These are phyloP conservation scores for Orius insidiosus DNA, from an alignment of 1,140 invertebrate species.

Conservation along the genomic window DNA sequence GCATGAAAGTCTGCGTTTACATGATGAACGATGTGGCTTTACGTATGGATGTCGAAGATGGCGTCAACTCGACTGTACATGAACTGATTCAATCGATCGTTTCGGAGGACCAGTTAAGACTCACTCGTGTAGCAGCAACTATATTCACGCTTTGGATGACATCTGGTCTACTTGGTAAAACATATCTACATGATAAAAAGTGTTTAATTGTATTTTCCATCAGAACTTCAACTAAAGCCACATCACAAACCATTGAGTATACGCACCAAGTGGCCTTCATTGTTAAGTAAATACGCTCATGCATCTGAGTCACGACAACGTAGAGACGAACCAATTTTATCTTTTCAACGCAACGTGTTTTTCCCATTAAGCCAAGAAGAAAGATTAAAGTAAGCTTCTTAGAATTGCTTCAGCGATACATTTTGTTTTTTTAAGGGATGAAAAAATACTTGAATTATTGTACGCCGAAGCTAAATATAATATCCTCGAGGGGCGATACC, in stretches of 20 bases:
- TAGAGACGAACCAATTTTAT: conserved; percentile 66
- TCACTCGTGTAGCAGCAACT: conserved; percentile 33
- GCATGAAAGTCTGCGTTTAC: conserved; percentile 34
- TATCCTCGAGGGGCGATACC: conserved; percentile 71
- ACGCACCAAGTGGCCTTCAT: conserved; percentile 58
- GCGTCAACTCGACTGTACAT: conserved; percentile 29
- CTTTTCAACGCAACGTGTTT: conserved; percentile 74
- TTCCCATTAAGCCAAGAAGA: conserved; percentile 68
- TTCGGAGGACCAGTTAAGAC: conserved; percentile 35
- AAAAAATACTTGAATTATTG: conserved; percentile 65
- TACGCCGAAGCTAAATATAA: conserved; percentile 83
- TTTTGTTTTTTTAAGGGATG: conserved; percentile 37
- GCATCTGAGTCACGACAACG: conserved; percentile 43
- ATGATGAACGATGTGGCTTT: conserved; percentile 45
- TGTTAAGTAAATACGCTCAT: conserved; percentile 61
- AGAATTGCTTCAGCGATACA: no score
- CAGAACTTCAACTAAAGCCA: conserved; percentile 74
- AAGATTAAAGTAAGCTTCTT: conserved; percentile 53
- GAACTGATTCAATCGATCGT: conserved; percentile 33
- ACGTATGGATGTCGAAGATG: conserved; percentile 51
- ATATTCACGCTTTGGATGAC: conserved; percentile 51
- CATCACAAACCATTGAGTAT: conserved; percentile 71
- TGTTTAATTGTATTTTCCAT: conserved; percentile 18
- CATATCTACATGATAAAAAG: conserved; percentile 1
- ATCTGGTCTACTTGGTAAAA: conserved; percentile 37